Evolutionary conservation across 2,113 vertebrate genomes (phyloP), one percentile per base, ranked within the genome.

Genomic region (Phocoena phocoena): DNA sequence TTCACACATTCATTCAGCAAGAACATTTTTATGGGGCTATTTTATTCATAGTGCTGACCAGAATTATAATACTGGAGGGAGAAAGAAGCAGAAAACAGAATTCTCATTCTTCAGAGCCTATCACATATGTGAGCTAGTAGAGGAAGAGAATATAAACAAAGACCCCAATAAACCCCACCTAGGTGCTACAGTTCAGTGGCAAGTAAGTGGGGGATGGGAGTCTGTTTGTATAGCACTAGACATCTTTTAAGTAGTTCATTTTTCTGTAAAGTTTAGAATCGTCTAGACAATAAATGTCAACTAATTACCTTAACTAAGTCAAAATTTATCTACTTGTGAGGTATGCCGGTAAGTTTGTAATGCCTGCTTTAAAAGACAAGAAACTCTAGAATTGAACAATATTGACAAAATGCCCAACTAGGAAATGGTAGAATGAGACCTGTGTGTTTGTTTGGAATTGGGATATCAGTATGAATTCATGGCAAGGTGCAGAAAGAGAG

Each of bases 1-100:
- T 90, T 97, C 86, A 62, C 25, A 84, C 3, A 81, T 70, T 33
- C 44, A 95, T 76, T 97, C 84, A 94, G 76, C 23, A 96, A 94
- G 84, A 97, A 89, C 60, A 93, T 76, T 95, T 93, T 86, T 71
- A 93, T 80, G 44, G n/a, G 31, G 21, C 63, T 88, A 36, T 76
- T 92, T n/a, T 38, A 84, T 41, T 90, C 28, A 68, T 62, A 53
- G 21, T 17, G 31, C 58, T 65, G 5, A 15, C 62, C 33, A 77
- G 50, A 92, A 84, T 77, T 92, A 23, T 47, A 85, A 84, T 17
- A n/a, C 0, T 73, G 23, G 11, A 83, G 2, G 33, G 28, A 79
- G 0, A 18, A 65, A 89, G 41, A 84, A 58, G 18, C 5, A 93
- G 41, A 76, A 68, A 96, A 62, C 20, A 84, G 7, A 88, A 44